Conservation (phyloP, 2,888 invertebrate species). For the Athrips mouffetella region DNA sequence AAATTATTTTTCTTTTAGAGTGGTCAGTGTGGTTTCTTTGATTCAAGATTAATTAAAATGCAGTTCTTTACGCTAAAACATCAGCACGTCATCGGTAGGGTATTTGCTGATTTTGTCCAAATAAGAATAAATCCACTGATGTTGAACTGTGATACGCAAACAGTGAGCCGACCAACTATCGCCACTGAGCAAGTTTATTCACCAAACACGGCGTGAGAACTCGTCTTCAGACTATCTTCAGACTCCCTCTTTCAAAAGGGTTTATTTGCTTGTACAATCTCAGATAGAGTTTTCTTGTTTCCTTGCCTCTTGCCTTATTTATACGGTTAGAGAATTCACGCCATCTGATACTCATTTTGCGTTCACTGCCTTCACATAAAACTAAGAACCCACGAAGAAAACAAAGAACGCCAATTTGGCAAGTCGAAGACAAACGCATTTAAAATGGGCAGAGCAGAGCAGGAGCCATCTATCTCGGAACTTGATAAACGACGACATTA, state of each 20-base stretch:
- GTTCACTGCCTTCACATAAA: slow-evolving; percentile 37
- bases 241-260: slow-evolving; percentile 56
- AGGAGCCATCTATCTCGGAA: slow-evolving; percentile 73
- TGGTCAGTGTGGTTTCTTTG: too few species aligned
- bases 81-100: too few species aligned
- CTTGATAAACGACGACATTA: slow-evolving; percentile 79
- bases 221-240: not conserved
- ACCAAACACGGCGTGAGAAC: slow-evolving; percentile 46
- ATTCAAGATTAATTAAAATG: too few species aligned
- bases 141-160: slow-evolving; percentile 56
- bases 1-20: too few species aligned
- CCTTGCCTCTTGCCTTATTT: slow-evolving; percentile 28
- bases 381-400: slow-evolving; percentile 60
- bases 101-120: slow-evolving; percentile 25
- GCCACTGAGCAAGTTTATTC: slow-evolving; percentile 59
- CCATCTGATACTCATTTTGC: slow-evolving; percentile 24
- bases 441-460: slow-evolving; percentile 78
- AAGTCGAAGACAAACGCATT: slow-evolving; percentile 77
- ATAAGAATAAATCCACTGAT: slow-evolving; percentile 48
- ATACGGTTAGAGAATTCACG: slow-evolving; percentile 18
- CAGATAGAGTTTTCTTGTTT: slow-evolving; percentile 44
- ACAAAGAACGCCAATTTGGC: slow-evolving; percentile 74
- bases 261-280: slow-evolving; percentile 55
- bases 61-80: too few species aligned
- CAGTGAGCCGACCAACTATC: slow-evolving; percentile 51